These are phyloP conservation scores for Tyrophagus putrescentiae DNA, from an alignment of 1,140 invertebrate genomes.

Conservation along the genomic window DNA sequence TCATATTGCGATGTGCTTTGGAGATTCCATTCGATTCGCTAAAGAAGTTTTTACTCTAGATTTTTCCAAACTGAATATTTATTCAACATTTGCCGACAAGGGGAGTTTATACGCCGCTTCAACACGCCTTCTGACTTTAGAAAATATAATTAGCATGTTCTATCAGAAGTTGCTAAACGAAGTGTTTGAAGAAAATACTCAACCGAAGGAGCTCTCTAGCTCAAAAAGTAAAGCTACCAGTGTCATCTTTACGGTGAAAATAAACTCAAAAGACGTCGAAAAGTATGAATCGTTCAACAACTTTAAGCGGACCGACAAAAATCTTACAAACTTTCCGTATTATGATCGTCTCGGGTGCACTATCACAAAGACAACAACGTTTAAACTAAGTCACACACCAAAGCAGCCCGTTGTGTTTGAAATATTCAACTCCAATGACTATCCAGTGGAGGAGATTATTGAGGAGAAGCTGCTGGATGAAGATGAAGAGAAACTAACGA, in stretches of 20 bases:
- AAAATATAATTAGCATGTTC: neutral
- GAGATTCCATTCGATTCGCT: slow-evolving; percentile 9
- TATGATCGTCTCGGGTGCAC: neutral
- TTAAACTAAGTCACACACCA: neutral
- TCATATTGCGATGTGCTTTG: slow-evolving; percentile 2
- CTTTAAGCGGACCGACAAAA: neutral
- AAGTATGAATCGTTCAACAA: neutral
- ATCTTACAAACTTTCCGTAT: neutral
- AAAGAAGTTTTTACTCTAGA: neutral
- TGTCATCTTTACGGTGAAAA: slow-evolving; percentile 1
- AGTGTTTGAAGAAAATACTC: neutral
- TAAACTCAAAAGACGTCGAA: neutral
- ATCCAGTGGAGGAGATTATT: slow-evolving; percentile 2
- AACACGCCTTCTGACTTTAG: neutral
- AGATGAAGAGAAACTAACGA: neutral
- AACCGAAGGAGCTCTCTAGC: too few species aligned
- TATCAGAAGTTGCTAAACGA: slow-evolving; percentile 7
- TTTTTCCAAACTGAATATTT: neutral
- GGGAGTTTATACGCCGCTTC: too few species aligned
- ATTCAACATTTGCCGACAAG: too few species aligned
- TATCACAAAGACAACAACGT: neutral
- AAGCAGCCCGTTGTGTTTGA: neutral
- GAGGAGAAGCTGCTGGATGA: neutral
- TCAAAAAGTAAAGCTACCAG: neutral
- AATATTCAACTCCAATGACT: neutral